phyloP scores from a whole-genome alignment of 2,113 vertebrate species.

The Xyliphius kryptos region DNA sequence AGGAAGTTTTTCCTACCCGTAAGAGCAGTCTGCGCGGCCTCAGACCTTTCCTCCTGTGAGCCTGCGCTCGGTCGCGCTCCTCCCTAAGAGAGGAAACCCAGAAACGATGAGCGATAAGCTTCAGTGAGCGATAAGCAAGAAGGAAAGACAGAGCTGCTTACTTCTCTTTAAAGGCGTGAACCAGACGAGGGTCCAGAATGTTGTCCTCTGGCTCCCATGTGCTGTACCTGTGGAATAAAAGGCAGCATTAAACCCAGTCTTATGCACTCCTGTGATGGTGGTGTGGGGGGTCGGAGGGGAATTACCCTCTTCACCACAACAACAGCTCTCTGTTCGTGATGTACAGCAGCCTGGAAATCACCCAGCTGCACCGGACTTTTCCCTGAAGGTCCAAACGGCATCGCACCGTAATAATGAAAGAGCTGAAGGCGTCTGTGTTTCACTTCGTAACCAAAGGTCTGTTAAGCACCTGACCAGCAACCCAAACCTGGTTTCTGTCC shows the following conservation, averaged over 20 bases:
- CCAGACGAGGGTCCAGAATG: constrained; percentile 95
- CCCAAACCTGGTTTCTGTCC: too few relatives aligned
- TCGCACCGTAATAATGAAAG: too few relatives aligned
- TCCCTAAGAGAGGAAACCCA: constrained; percentile 64
- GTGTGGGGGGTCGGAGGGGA: too few relatives aligned
- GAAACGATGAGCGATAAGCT: constrained; percentile 11
- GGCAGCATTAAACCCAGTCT: constrained; percentile 1
- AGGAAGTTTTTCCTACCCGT: constrained; percentile 69
- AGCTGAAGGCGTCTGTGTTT: too few relatives aligned
- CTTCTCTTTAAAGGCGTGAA: constrained; percentile 96
- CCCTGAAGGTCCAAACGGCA: too few relatives aligned
- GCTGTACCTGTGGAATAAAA: constrained; percentile 78
- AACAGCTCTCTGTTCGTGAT: too few relatives aligned
- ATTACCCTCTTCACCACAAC: too few relatives aligned
- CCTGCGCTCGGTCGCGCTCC: constrained; percentile 86
- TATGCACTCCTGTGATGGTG: too few relatives aligned
- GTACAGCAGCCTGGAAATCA: too few relatives aligned
- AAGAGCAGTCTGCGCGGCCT: constrained; percentile 86
- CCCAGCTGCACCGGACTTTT: too few relatives aligned
- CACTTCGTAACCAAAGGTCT: too few relatives aligned
- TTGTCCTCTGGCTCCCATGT: constrained; percentile 98
- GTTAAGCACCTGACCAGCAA: too few relatives aligned
- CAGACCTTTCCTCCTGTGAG: constrained; percentile 92
- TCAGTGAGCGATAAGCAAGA: constrained; percentile 3
- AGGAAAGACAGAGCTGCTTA: constrained; percentile 60